Evolutionary conservation across 2,113 vertebrate genomes (phyloP).

Genomic region (Leptobrachium leishanense): DNA sequence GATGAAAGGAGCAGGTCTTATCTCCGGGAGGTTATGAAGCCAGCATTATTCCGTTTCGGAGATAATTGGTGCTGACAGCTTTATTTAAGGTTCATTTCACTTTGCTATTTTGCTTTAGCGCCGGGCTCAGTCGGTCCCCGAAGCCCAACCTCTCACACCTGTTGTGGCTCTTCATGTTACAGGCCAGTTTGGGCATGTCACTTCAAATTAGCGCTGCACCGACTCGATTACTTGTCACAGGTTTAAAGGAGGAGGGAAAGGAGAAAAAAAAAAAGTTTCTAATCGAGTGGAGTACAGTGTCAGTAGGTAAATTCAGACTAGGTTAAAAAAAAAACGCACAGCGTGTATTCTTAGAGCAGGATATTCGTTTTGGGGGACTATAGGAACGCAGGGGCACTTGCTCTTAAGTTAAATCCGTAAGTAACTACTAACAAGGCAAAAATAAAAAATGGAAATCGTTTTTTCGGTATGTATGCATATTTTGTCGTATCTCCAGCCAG

Average conservation of each 20-base stretch:
- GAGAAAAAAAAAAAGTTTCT: constrained; percentile 72
- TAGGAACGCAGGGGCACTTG: too few relatives aligned
- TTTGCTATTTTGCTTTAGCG: constrained; percentile 80
- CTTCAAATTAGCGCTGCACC: constrained; percentile 75
- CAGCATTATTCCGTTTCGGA: constrained; percentile 66
- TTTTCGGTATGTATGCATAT: too few relatives aligned
- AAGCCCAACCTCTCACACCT: constrained; percentile 83
- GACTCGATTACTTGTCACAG: constrained; percentile 74
- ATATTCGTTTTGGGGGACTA: too few relatives aligned
- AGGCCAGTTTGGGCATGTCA: constrained; percentile 73
- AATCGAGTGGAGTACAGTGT: constrained; percentile 77
- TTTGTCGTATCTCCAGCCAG: too few relatives aligned
- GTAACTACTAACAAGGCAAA: too few relatives aligned
- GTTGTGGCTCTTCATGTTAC: constrained; percentile 79
- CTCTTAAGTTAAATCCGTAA: too few relatives aligned
- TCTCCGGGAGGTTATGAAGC: constrained; percentile 66
- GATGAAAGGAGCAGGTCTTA: constrained; percentile 31
- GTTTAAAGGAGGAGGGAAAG: constrained; percentile 61
- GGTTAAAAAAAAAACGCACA: too few relatives aligned
- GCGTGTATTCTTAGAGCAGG: too few relatives aligned
- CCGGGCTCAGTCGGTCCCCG: constrained; percentile 73
- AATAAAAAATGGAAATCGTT: too few relatives aligned
- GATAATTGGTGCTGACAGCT: constrained; percentile 98
- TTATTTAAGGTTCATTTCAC: constrained; percentile 88
- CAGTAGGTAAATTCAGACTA: constrained; percentile 62